A percentile compares a stretch with the other conserved stretches of the same genome.
phyloP scores from a whole-genome alignment of 2,113 vertebrate species.

The Cephalopholis sonnerati region DNA sequence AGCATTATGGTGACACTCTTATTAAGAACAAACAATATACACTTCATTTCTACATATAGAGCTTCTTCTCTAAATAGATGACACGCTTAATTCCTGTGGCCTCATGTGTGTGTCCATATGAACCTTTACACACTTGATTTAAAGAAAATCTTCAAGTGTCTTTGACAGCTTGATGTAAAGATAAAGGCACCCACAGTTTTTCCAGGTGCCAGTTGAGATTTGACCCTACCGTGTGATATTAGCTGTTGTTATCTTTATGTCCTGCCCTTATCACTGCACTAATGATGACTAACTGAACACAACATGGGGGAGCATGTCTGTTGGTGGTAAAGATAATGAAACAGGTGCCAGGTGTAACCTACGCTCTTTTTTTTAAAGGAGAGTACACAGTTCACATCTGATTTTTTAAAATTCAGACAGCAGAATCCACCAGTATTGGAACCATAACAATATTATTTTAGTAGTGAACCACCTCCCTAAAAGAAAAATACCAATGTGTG shows the following conservation, averaged over 20 bases:
- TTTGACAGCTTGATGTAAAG: too few relatives aligned
- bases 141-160: background rate
- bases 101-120: background rate
- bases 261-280: slow-evolving; percentile 44
- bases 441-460: background rate
- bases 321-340: slow-evolving; percentile 4
- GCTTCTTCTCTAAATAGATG: background rate
- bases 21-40: background rate
- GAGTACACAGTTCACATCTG: background rate
- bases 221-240: slow-evolving; percentile 13
- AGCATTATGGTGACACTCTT: background rate
- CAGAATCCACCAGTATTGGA: background rate
- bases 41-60: background rate
- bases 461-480: background rate
- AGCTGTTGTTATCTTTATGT: slow-evolving; percentile 40
- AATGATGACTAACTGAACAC: slow-evolving; percentile 34
- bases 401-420: background rate
- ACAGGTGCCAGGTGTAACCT: background rate
- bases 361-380: background rate
- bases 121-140: background rate
- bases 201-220: slow-evolving; percentile 14
- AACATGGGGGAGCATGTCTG: background rate
- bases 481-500: background rate
- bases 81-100: background rate
- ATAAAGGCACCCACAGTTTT: slow-evolving; percentile 18